phyloP scores from a whole-genome alignment of 2,113 vertebrate genomes.

The Halcyon senegalensis region DNA sequence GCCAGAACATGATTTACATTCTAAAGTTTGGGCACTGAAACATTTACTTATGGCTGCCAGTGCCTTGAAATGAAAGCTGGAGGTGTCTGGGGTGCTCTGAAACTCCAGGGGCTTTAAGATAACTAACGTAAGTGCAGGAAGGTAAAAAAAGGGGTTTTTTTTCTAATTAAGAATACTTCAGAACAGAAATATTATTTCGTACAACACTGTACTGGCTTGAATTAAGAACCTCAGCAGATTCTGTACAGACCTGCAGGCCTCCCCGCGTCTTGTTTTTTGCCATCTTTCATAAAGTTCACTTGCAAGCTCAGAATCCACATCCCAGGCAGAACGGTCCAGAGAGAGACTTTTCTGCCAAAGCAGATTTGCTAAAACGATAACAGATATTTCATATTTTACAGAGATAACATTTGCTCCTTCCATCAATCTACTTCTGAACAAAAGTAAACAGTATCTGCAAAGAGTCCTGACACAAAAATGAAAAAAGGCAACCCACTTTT shows the following conservation, averaged over 20 bases:
- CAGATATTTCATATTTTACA: conserved; percentile 18
- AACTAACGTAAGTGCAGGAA: not conserved
- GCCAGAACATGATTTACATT: not conserved
- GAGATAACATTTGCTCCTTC: not conserved
- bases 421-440: not conserved
- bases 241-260: conserved; percentile 86
- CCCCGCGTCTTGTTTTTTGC: conserved; percentile 82
- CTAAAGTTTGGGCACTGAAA: not conserved
- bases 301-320: conserved; percentile 86
- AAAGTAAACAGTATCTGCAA: not conserved
- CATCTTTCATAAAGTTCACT: conserved; percentile 86
- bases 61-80: not conserved
- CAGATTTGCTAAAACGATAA: conserved; percentile 76
- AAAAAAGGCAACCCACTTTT: not conserved
- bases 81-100: not conserved
- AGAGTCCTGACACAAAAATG: not conserved
- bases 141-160: not conserved
- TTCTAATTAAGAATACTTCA: not conserved
- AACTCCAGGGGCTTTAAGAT: not conserved
- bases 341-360: conserved; percentile 90
- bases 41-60: not conserved
- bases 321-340: conserved; percentile 83
- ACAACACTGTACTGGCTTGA: not conserved
- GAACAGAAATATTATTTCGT: not conserved
- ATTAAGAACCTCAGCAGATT: not conserved